Evolutionary conservation across 2,113 vertebrate species (phyloP).

Genomic region (Pelmatolapia mariae): DNA sequence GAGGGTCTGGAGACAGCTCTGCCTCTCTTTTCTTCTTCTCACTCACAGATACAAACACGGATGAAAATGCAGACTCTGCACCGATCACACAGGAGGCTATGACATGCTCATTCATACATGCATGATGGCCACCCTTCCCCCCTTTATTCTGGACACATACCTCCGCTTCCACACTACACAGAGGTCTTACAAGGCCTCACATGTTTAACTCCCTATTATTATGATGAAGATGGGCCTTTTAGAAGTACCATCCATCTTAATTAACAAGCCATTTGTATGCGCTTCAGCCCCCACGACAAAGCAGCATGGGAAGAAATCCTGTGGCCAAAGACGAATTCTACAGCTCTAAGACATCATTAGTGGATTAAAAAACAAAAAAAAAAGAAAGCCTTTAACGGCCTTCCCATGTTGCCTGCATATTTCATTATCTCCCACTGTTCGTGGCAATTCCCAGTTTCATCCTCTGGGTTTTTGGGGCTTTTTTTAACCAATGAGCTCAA

Average conservation of each 20-base stretch:
- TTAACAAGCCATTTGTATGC: slow-evolving; percentile 63
- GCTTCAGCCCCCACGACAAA: slow-evolving; percentile 33
- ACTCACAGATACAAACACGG: background rate
- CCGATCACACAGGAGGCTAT: slow-evolving; percentile 8
- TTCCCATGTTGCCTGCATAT: slow-evolving; percentile 53
- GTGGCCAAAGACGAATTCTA: slow-evolving; percentile 32
- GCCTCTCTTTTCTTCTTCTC: background rate
- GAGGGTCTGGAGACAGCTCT: slow-evolving; percentile 4
- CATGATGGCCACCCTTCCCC: background rate
- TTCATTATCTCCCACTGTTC: slow-evolving; percentile 61
- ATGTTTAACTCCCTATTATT: slow-evolving; percentile 53
- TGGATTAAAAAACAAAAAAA: slow-evolving; percentile 12
- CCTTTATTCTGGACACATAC: background rate
- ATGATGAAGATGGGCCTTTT: slow-evolving; percentile 55
- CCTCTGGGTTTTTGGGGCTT: background rate
- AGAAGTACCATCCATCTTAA: slow-evolving; percentile 67
- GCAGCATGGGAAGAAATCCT: slow-evolving; percentile 63
- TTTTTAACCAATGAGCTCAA: background rate
- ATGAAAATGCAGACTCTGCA: slow-evolving; percentile 18
- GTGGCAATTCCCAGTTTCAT: slow-evolving; percentile 8
- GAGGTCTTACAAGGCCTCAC: slow-evolving; percentile 40
- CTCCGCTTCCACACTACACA: slow-evolving; percentile 22
- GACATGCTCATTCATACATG: slow-evolving; percentile 33
- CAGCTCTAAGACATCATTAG: slow-evolving; percentile 56
- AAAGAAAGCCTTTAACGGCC: slow-evolving; percentile 12